Base-by-base conservation (phyloP, 2,797 vertebrate genomes). In the Chelon auratus region DNA sequence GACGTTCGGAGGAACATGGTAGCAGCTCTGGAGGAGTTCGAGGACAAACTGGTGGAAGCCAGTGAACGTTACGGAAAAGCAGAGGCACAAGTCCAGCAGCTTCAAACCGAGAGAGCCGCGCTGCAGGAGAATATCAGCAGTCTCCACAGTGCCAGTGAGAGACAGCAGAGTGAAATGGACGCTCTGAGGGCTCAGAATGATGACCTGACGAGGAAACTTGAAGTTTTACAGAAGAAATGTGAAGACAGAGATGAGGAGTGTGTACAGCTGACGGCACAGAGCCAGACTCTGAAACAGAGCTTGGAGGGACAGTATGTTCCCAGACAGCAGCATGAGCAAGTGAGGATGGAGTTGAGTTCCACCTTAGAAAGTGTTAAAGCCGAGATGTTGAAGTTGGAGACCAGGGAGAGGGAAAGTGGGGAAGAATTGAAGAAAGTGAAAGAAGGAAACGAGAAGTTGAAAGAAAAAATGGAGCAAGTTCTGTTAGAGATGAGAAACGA, bases 1-100 rank as follows among this genome's bases (percentile, higher is more conserved):
- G 95, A 97, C 12, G 72, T 95, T 66, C 95, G 94, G 82, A 95
- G 85, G 78, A 87, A 93, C 33, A 95, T 95, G 51, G 93, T 93
- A 0, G 65, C 69, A 0, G 85, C 92, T 9, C 76, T 97, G 36
- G 95, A 95, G 64, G 96, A 97, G 40, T 90, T 99, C 69, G 96
- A 95, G 77, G 95, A 94, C 85, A 95, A 95, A 88, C 92, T 99
- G 24, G 91, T 93, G 11, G 96, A 98, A 42, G 75, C 93, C 7
- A 94, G 93, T 0, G 94, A 95, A 54, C 95, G 91, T 65, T 94
- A 91, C 8, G 92, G 90, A 2, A 95, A 94, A 81, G 94, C 94
- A 71, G 95, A 96, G 78, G 91, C 91, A 3, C 96, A 97, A 80
- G 83, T 94, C 7, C 94, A 94, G 45, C 94, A 90, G 81, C 74